phyloP scores from a whole-genome alignment of 2,797 vertebrate species.

The Argya squamiceps region DNA sequence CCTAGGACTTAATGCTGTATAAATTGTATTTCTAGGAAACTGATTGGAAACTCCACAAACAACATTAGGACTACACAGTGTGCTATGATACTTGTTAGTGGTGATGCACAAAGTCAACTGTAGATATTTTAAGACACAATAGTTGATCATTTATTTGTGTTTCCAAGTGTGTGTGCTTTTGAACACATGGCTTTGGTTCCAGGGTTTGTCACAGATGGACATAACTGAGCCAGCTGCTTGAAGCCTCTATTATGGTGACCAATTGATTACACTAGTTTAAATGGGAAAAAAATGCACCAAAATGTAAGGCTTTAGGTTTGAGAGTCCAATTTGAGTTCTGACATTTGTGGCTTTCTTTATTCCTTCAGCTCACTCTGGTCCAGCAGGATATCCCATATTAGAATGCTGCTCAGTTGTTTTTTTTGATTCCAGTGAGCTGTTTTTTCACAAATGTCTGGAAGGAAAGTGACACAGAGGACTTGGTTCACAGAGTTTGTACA shows the following conservation, averaged over 20 bases:
- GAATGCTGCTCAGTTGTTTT: constrained; percentile 40
- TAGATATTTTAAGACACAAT: constrained; percentile 22
- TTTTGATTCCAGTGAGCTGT: constrained; percentile 45
- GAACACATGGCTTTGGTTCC: constrained; percentile 49
- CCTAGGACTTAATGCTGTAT: background rate
- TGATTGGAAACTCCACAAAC: background rate
- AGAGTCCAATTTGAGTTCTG: constrained; percentile 19
- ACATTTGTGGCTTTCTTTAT: constrained; percentile 20
- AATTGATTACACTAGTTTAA: constrained; percentile 53
- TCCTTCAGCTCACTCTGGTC: constrained; percentile 22
- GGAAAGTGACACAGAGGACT: constrained; percentile 41
- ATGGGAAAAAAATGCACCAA: constrained; percentile 22
- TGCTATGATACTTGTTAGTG: background rate
- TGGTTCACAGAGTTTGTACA: constrained; percentile 44
- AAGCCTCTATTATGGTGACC: constrained; percentile 40
- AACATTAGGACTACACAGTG: background rate
- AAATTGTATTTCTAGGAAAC: background rate
- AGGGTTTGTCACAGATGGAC: constrained; percentile 17
- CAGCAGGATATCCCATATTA: constrained; percentile 51
- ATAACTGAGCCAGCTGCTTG: constrained; percentile 31
- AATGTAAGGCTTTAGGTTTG: constrained; percentile 21
- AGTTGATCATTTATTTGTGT: background rate
- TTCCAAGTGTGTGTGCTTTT: background rate
- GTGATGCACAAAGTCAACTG: constrained; percentile 27
- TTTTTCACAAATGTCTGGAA: constrained; percentile 64